Base-by-base conservation (phyloP, 2,113 vertebrate genomes). In the Lophochroa leadbeateri region DNA sequence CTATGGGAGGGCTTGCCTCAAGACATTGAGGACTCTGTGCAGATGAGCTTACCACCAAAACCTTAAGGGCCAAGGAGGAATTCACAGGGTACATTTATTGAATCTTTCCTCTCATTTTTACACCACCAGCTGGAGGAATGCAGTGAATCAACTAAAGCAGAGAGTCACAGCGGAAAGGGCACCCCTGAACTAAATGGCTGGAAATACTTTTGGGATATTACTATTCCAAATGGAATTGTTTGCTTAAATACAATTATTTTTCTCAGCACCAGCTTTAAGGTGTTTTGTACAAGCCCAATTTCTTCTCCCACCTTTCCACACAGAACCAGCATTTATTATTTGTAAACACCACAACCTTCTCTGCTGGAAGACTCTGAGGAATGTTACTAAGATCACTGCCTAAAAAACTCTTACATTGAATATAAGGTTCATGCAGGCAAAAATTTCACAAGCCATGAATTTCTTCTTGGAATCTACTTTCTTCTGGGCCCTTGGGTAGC, bases 1-100 rank as follows among this genome's bases (percentile, higher is more conserved):
- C 90, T 91, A 88, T 13, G 88, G 88, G 93, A 96, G 53, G 87
- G 47, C 50, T 39, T 76, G 83, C 74, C 80, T 89, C 35, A 27
- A 79, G 69, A 85, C 77, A 95, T 55, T 71, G 86, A 82, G 92
- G 86, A 90, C 78, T 90, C 52, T 69, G 43, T 84, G 57, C 24
- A 84, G 77, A 94, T 31, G 69, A 83, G 86, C 63, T 82, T 71
- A 17, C 64, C 68, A 46, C 16, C 8, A 1, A 88, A 86, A 67
- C 46, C 0, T 0, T 71, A 52, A 88, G 12, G 57, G 69, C 86
- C 83, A 69, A 63, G 20, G 50, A 86, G 52, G 72, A 94, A 92
- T 47, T 67, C 80, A 68, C 1, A 4, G 55, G 43, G 86, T 76
- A 41, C 12, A 37, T 64, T 71, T 75, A 88, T 86, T 88, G 86